Evolutionary conservation across 2,113 vertebrate genomes (phyloP), one percentile per base, ranked within the genome.

Genomic region (Otus sunia): DNA sequence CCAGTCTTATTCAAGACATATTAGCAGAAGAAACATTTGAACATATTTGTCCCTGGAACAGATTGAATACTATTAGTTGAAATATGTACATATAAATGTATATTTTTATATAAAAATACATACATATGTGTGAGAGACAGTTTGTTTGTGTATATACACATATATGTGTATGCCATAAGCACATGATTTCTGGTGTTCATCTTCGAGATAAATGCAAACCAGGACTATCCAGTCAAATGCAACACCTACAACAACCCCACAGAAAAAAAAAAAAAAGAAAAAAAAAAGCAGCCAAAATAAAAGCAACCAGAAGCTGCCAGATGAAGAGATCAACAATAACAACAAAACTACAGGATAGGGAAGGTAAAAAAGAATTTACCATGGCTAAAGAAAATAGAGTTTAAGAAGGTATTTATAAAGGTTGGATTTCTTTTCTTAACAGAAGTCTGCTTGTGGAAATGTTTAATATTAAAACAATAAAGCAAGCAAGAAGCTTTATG

Each of bases 201-300:
- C 11, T 67, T 69, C 2, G 2, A 86, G 25, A 68, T 30, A 64
- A 76, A 68, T 30, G 19, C 21, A 80, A 83, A 69, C 21, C 53
- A 88, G 27, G 8, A 3, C 12, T 27, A 66, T 23, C 4, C 43
- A 84, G 8, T 56, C 6, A 69, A 81, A 74, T 30, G 6, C 10
- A 76, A 21, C 9, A 68, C 3, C 4, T 37, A 13, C 18, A 39
- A 49, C 3, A 47, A 58, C 1, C 0, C 1, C 10, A 11, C 7
- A 55, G 16, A 1, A 19, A 29, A 13, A 14, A 11, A 9, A 12
- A 8, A 15, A 56, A 25, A 12, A 21, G 12, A 39, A 12, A 21
- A 37, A 32, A 4, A 20, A 34, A 60, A 58, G 4, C 5, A 20
- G 5, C 3, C 6, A 75, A 67, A 90, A 72, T 7, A 63, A 64